These are phyloP conservation scores for Lasioglossum marginatum DNA, from an alignment of 2,888 invertebrate species.

Conservation along the genomic window DNA sequence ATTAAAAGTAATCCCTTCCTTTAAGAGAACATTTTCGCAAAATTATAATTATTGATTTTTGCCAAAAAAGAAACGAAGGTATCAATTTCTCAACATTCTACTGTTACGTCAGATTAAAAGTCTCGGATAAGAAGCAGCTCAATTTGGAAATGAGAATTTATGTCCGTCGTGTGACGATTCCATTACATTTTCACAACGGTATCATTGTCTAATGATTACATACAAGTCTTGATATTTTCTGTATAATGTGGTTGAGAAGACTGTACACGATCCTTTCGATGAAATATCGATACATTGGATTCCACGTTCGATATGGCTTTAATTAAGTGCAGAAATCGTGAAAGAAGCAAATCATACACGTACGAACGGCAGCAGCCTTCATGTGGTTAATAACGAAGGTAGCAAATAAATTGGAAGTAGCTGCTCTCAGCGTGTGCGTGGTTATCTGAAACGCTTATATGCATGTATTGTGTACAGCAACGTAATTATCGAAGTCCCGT, in stretches of 20 bases:
- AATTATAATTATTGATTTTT: too few relatives aligned
- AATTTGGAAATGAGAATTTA: background rate
- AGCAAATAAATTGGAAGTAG: background rate
- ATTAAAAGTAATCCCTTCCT: too few relatives aligned
- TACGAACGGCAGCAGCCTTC: background rate
- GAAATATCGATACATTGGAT: background rate
- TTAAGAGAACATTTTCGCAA: too few relatives aligned
- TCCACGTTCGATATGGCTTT: background rate
- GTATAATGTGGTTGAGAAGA: background rate
- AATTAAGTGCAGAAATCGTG: background rate
- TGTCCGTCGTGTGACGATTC: background rate
- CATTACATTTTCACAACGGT: background rate
- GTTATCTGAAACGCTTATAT: background rate
- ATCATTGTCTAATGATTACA: background rate
- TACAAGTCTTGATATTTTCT: background rate
- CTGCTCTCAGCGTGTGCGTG: background rate
- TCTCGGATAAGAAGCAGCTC: background rate
- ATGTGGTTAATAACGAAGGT: background rate
- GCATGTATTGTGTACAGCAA: background rate
- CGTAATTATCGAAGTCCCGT: background rate
- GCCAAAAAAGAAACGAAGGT: too few relatives aligned
- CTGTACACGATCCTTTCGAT: background rate
- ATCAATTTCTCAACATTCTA: too few relatives aligned
- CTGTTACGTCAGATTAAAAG: too few relatives aligned
- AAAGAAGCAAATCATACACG: background rate